Conservation (phyloP, 2,113 vertebrate species). For the Typhlomys cinereus region DNA sequence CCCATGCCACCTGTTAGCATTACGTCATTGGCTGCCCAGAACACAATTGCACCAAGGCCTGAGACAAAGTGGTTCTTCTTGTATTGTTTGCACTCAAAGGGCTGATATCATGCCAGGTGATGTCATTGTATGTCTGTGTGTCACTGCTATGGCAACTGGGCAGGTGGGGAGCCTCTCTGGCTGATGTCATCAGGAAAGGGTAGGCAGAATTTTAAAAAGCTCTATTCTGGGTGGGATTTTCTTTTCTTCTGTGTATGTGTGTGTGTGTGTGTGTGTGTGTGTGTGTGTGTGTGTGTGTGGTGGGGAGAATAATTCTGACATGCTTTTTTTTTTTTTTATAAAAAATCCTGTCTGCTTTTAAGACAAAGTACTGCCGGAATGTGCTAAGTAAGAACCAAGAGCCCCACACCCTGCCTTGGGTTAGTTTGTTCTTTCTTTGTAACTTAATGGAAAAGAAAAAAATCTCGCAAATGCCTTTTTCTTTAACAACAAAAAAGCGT, state of each 20-base stretch:
- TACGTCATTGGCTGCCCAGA: conserved; percentile 86
- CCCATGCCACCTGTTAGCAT: conserved; percentile 90
- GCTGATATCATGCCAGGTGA: conserved; percentile 91
- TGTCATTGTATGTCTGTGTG: conserved; percentile 89
- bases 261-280: not conserved
- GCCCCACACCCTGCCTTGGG: not conserved
- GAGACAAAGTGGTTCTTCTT: conserved; percentile 87
- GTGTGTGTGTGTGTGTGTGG: not conserved
- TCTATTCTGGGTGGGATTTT: conserved; percentile 4
- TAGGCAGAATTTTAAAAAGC: conserved; percentile 78
- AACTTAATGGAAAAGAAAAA: conserved; percentile 53
- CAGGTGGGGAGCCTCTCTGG: conserved; percentile 88
- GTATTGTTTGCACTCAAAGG: conserved; percentile 90
- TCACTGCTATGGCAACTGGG: conserved; percentile 85
- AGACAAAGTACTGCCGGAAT: conserved; percentile 42
- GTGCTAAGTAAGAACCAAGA: conserved; percentile 70
- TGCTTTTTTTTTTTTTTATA: not conserved
- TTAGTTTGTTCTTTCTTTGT: conserved; percentile 34
- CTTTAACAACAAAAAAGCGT: conserved; percentile 38
- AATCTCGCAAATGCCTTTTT: conserved; percentile 43
- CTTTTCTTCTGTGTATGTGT: no score
- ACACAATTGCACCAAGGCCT: conserved; percentile 82
- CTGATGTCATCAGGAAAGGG: conserved; percentile 83
- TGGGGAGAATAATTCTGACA: conserved; percentile 22
- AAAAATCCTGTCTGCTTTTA: conserved; percentile 55